phyloP scores from a whole-genome alignment of 2,113 vertebrate genomes.

The Melanocharis versteri region DNA sequence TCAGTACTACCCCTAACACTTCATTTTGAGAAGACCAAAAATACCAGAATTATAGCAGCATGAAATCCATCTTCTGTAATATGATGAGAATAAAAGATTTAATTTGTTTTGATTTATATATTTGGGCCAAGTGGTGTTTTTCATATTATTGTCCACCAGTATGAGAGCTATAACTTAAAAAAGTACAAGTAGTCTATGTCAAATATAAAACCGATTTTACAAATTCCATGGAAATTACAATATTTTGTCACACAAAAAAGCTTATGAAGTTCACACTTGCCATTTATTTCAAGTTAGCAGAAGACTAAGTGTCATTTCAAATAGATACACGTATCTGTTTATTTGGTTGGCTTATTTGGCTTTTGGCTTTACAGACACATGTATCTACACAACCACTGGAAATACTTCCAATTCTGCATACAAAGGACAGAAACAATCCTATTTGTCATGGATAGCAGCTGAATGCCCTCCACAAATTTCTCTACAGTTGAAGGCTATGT shows the following conservation, averaged over 20 bases:
- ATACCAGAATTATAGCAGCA: background rate
- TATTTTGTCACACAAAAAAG: background rate
- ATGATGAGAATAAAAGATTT: background rate
- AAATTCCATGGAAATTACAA: background rate
- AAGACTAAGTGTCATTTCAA: background rate
- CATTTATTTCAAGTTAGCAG: background rate
- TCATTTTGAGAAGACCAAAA: background rate
- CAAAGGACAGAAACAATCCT: background rate
- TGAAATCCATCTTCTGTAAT: background rate
- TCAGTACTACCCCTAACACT: background rate
- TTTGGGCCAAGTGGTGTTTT: background rate
- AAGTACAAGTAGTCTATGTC: background rate
- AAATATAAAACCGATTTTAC: background rate
- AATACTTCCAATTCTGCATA: background rate
- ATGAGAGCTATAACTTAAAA: background rate
- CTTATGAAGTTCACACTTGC: background rate
- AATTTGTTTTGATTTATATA: background rate
- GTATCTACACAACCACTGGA: background rate
- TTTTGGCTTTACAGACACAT: background rate
- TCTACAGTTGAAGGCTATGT: background rate
- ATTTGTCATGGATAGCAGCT: background rate
- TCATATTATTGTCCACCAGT: background rate
- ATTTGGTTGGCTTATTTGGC: background rate
- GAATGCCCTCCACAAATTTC: background rate
- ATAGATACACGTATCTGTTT: background rate